A percentile compares a stretch with the other conserved stretches of the same genome.
These are phyloP conservation scores for Haliclona indistincta DNA, from an alignment of 37 sponge, comb jelly and placozoan species.

Conservation along the genomic window DNA sequence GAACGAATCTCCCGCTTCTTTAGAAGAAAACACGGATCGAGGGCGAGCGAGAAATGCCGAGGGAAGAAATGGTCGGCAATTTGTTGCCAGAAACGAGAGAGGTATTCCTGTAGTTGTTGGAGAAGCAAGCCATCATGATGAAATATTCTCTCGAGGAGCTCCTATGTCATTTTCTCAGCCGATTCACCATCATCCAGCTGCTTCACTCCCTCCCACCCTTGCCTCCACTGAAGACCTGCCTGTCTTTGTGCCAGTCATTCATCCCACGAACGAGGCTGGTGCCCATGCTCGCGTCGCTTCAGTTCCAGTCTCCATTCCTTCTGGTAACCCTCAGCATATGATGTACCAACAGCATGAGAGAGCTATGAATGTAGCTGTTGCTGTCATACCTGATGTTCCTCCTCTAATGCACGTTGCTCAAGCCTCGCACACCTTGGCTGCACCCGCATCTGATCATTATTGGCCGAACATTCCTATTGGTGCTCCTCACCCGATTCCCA, in stretches of 20 bases:
- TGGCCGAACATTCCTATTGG: no score
- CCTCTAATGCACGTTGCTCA: background rate
- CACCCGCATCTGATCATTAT: no score
- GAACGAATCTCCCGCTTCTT: background rate
- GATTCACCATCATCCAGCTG: background rate
- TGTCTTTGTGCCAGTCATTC: conserved; percentile 2
- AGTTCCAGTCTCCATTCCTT: no score
- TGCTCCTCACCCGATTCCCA: no score
- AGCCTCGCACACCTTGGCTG: no score
- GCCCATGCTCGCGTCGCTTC: no score
- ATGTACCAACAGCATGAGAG: no score
- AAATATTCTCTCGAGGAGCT: background rate
- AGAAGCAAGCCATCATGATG: no score
- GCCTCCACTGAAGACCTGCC: background rate
- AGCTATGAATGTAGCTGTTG: no score
- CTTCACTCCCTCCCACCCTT: background rate
- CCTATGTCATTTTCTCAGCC: background rate
- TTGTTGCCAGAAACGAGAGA: no score
- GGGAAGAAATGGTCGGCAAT: background rate
- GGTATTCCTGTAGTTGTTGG: no score
- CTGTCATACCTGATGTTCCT: conserved; percentile 1
- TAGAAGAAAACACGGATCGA: background rate
- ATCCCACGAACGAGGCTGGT: background rate
- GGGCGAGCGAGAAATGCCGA: background rate
- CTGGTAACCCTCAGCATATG: no score